Evolutionary conservation across 2,797 vertebrate species (phyloP).

Genomic region (Taeniopygia guttata): DNA sequence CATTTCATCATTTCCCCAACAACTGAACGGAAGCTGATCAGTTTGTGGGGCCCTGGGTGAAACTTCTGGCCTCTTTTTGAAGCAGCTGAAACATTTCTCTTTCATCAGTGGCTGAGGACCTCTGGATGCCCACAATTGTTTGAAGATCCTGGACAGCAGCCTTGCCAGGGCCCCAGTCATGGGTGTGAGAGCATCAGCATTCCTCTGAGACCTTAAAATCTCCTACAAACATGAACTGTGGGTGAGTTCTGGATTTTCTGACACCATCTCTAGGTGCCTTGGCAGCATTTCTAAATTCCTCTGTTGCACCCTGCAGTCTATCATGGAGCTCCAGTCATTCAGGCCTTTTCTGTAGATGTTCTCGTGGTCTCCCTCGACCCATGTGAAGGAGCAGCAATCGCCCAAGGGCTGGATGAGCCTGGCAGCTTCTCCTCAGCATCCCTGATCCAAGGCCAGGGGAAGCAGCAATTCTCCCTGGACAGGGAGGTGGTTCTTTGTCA

Average conservation of each 20-base stretch:
- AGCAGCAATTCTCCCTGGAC: neutral
- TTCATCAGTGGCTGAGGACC: neutral
- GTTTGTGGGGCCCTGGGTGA: neutral
- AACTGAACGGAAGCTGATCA: neutral
- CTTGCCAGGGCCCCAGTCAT: neutral
- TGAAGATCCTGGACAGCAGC: neutral
- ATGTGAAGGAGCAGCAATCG: neutral
- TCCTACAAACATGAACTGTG: neutral
- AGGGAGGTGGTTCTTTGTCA: neutral
- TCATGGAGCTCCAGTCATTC: accelerated
- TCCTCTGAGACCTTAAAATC: neutral
- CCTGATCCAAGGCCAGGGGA: neutral
- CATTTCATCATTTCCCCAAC: neutral
- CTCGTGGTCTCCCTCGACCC: neutral
- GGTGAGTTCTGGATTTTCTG: neutral
- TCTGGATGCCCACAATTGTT: neutral
- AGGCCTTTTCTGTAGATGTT: neutral
- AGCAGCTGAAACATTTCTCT: neutral
- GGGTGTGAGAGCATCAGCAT: neutral
- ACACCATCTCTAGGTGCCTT: neutral
- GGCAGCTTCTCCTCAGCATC: neutral
- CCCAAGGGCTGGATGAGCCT: neutral
- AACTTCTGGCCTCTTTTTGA: neutral
- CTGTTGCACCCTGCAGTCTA: accelerated
- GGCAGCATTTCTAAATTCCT: neutral